Base-by-base conservation (phyloP, 2,113 vertebrate genomes). In the Ameiurus melas region DNA sequence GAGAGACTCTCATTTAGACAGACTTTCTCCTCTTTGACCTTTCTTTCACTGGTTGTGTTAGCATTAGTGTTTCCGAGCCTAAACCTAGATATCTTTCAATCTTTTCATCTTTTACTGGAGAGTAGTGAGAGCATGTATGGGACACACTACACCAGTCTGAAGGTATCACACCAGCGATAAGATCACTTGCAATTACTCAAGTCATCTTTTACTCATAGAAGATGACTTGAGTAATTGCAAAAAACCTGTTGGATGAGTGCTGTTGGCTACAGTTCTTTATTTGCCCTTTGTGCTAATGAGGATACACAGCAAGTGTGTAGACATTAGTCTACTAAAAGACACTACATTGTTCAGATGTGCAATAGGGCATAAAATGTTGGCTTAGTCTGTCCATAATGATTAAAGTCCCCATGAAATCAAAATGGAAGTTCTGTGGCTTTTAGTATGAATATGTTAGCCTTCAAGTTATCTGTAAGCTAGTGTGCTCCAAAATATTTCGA, bases 1-100 rank as follows among this genome's bases (percentile, higher is more conserved):
- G 43, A 70, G 39, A 53, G 81, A 60, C 16, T 81, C 79, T 81
- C 30, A 39, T 60, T 84, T 84, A 20, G 39, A 51, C 39, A 51
- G 36, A 66, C 57, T 62, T 60, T 64, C 27, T 79, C 51, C 51
- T 80, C 16, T 55, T 80, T 80, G 51, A 80, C 78, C 53, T 80
- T 80, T 19, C 51, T 57, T n/a, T 57, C 78, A 57, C 51, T 20
- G 27, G 64, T 85, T 39, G 51, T 43, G 53, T 17, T 85, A 57
- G 53, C 55, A 53, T 60, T 16, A 43, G 62, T 30, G 39, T 62
- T 33, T 19, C 10, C n/a, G 60, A 8, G 33, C 19, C 22, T 36
- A 70, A 70, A 2, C 64, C 1, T 53, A 25, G n/a, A 33, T 33
- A 2, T 36, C 14, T 20, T 5, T 5, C 58, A 3, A 60, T 22